Conservation (phyloP, 1,140 invertebrate genomes). For the Elysia chlorotica region DNA sequence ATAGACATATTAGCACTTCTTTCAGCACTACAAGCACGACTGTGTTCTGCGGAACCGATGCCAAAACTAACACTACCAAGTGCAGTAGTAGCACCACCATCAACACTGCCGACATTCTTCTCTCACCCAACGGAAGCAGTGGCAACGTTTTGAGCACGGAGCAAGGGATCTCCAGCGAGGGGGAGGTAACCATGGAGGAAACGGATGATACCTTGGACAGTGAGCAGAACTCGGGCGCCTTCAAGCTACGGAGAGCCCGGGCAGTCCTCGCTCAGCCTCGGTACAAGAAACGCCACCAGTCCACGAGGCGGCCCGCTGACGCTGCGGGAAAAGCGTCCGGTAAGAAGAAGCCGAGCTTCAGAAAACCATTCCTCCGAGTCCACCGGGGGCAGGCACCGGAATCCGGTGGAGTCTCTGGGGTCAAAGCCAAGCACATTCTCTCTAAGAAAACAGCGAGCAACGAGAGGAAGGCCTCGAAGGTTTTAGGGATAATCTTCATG, state of each 20-base stretch:
- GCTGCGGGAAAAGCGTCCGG: neutral
- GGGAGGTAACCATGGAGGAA: slow-evolving; percentile 26
- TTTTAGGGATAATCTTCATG: slow-evolving; percentile 60
- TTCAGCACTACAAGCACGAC: too few species aligned
- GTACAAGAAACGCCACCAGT: neutral
- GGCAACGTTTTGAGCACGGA: too few species aligned
- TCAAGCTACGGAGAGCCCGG: neutral
- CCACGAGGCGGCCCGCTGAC: too few species aligned
- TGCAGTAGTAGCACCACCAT: too few species aligned
- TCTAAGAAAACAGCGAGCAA: slow-evolving; percentile 53
- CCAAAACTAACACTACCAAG: too few species aligned
- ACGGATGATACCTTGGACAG: slow-evolving; percentile 30
- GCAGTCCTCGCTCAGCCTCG: neutral
- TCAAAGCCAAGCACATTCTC: slow-evolving; percentile 35
- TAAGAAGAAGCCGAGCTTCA: slow-evolving; percentile 16
- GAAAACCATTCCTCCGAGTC: slow-evolving; percentile 25
- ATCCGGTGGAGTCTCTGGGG: neutral
- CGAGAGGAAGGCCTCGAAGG: slow-evolving; percentile 59
- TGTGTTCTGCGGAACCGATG: too few species aligned
- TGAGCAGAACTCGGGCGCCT: too few species aligned
- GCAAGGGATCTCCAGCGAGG: slow-evolving; percentile 28
- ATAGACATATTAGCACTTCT: too few species aligned
- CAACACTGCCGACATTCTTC: too few species aligned
- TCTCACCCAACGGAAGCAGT: too few species aligned
- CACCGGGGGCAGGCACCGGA: slow-evolving; percentile 1